A percentile compares a stretch with the other conserved stretches of the same genome.
Evolutionary conservation across 2,888 invertebrate genomes (phyloP).

Genomic region (Xestia sexstrigata): DNA sequence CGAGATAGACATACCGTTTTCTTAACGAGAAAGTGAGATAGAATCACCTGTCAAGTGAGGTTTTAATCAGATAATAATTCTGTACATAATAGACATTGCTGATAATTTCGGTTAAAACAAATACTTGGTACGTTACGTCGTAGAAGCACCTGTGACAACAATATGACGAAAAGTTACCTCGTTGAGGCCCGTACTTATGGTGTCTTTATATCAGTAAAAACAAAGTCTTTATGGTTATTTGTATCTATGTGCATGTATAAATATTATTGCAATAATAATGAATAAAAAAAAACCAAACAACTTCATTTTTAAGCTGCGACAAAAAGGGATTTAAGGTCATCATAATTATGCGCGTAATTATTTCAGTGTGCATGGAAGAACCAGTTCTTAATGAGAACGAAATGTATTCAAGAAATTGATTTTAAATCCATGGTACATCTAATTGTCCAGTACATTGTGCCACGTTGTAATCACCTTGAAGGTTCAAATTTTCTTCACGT

Average conservation of each 20-base stretch:
- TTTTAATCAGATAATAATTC: conserved; percentile 74
- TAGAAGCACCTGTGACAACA: conserved; percentile 81
- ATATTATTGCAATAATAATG: background rate
- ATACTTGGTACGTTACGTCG: conserved; percentile 73
- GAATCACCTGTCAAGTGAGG: conserved; percentile 62
- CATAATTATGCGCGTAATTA: conserved; percentile 34
- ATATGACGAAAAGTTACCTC: conserved; percentile 73
- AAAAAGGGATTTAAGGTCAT: conserved; percentile 34
- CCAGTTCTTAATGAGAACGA: conserved; percentile 41
- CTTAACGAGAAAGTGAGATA: conserved; percentile 39
- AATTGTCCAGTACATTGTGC: conserved; percentile 33
- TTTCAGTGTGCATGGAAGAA: conserved; percentile 18
- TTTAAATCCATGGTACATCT: conserved; percentile 25
- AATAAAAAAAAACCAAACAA: conserved; percentile 2
- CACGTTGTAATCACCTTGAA: conserved; percentile 45
- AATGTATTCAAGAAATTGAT: conserved; percentile 26
- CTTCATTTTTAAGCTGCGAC: conserved; percentile 1
- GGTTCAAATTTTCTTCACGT: conserved; percentile 30
- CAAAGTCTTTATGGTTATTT: conserved; percentile 62
- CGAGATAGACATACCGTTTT: conserved; percentile 48
- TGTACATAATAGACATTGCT: conserved; percentile 66
- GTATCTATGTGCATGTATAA: background rate
- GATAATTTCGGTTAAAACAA: conserved; percentile 81
- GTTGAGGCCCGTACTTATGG: conserved; percentile 76
- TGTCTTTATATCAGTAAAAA: conserved; percentile 72